phyloP scores from a whole-genome alignment of 2,888 invertebrate species.

The Polylopha cassiicola region DNA sequence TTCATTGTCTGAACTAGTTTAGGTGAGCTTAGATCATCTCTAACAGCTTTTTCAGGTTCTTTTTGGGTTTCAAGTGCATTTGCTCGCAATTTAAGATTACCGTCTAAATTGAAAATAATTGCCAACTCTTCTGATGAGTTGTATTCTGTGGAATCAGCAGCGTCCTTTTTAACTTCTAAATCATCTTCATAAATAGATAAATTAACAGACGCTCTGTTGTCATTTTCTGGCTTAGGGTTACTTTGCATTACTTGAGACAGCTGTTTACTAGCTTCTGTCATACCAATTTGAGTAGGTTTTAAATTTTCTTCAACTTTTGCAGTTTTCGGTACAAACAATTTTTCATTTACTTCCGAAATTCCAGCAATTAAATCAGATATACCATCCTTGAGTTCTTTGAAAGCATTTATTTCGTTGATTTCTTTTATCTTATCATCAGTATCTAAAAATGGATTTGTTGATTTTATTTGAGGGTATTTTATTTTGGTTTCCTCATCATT shows the following conservation, averaged over 20 bases:
- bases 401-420: slow-evolving; percentile 67
- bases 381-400: slow-evolving; percentile 70
- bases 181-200: slow-evolving; percentile 68
- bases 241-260: slow-evolving; percentile 48
- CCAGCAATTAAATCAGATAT: slow-evolving; percentile 72
- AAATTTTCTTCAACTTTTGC: slow-evolving; percentile 34
- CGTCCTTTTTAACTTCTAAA: slow-evolving; percentile 58
- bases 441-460: slow-evolving; percentile 61
- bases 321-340: slow-evolving; percentile 54
- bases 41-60: slow-evolving; percentile 40
- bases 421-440: slow-evolving; percentile 59
- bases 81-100: slow-evolving; percentile 35
- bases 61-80: slow-evolving; percentile 34
- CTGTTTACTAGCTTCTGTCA: slow-evolving; percentile 54
- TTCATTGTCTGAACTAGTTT: slow-evolving; percentile 67
- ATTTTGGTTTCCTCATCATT: slow-evolving; percentile 29
- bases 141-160: slow-evolving; percentile 75
- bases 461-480: slow-evolving; percentile 39
- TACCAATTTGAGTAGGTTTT: slow-evolving; percentile 40
- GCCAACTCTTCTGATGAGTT: slow-evolving; percentile 81
- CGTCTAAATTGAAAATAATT: slow-evolving; percentile 76
- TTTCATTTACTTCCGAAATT: slow-evolving; percentile 70
- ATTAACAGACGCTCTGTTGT: slow-evolving; percentile 57
- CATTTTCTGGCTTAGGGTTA: slow-evolving; percentile 37
- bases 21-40: slow-evolving; percentile 65